phyloP scores from a whole-genome alignment of 2,797 vertebrate species.

The Melopsittacus undulatus region DNA sequence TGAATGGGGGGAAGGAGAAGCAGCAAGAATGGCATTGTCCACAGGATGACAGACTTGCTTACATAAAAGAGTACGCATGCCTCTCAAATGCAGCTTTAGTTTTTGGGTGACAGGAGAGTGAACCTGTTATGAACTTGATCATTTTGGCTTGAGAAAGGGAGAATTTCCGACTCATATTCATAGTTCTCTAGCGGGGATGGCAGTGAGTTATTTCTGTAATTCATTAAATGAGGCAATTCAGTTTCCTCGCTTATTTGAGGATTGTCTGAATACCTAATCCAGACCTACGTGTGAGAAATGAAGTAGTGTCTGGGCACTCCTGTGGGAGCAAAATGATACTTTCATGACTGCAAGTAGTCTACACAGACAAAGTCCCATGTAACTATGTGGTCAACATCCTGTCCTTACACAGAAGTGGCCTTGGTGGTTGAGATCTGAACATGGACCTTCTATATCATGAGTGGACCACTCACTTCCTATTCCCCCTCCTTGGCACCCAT shows the following conservation, averaged over 20 bases:
- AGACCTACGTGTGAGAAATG: neutral
- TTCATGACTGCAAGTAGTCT: neutral
- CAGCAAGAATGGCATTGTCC: neutral
- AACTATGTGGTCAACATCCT: rapidly evolving
- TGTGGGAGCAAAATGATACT: neutral
- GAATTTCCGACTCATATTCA: neutral
- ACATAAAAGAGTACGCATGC: neutral
- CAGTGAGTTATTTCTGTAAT: neutral
- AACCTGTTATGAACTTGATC: neutral
- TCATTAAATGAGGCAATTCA: neutral
- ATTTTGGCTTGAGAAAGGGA: neutral
- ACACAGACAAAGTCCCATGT: neutral
- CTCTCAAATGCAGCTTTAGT: neutral
- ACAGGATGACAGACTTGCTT: neutral
- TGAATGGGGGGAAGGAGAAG: neutral
- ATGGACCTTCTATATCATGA: neutral
- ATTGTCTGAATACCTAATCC: neutral
- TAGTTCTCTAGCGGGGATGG: neutral
- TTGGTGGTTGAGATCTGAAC: neutral
- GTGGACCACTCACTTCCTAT: neutral
- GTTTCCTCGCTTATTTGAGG: neutral
- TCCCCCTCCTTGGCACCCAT: neutral
- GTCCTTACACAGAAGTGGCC: neutral
- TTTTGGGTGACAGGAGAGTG: neutral
- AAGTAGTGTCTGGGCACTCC: neutral